Base-by-base conservation (phyloP, 2,113 vertebrate species). In the Varanus salvator region DNA sequence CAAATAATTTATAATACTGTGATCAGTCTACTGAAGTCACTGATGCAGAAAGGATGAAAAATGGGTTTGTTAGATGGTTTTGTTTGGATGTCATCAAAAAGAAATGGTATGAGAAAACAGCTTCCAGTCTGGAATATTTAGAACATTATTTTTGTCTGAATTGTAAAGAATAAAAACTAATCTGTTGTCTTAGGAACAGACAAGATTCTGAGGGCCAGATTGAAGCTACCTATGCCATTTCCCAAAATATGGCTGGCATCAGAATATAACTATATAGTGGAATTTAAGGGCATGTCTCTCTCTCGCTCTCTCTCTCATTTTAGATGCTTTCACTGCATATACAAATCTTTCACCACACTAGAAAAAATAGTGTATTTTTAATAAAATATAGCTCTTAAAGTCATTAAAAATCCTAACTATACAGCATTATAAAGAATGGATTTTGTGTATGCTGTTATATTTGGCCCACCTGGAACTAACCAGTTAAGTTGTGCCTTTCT, bases 321-420 rank as follows among this genome's bases (percentile, higher is more conserved):
- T 80, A 91, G 88, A 89, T 90, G 82, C 86, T 85, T 81, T 91
- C 94, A 92, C 91, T 90, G 91, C 66, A 94, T 93, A 92, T 94
- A 94, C 92, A 95, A 95, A 95, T 68, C 38, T 64, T 92, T 94
- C 84, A 78, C 87, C 90, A 84, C 8, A 66, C 87, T 96, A 96
- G 89, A 91, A 95, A 96, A 96, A 95, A 95, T 92, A 96, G 81
- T 91, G 91, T 87, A 60, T 93, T 92, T 91, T 25, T 94, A 95
- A 81, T 89, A 96, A 96, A 96, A 96, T 94, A 95, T 54, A 95
- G 60, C 7, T 95, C 92, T 92, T 44, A 91, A 89, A 92, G 81
- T 91, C 38, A 92, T 94, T 0, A 87, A 95, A 94, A 95, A 60
- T 80, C 1, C 38, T 89, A 87, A 91, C 17, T 93, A 92, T 91